phyloP scores from a whole-genome alignment of 2,888 invertebrate genomes.

The Nephrotoma appendiculata region DNA sequence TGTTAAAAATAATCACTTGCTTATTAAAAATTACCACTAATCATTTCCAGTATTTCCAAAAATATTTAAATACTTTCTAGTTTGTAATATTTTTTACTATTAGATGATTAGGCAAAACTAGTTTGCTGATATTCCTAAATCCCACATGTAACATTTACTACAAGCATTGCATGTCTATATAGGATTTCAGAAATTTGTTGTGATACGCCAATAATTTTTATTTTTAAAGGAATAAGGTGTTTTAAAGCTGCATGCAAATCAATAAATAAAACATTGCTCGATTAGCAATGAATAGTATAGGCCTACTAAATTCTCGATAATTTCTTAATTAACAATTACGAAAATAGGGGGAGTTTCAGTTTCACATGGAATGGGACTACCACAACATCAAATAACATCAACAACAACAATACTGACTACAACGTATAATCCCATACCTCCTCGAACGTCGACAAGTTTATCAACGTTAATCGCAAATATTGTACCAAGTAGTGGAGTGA shows the following conservation, averaged over 20 bases:
- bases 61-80: too few relatives aligned
- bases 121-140: too few relatives aligned
- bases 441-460: background rate
- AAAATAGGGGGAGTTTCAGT: background rate
- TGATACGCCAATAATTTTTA: background rate
- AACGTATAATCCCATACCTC: background rate
- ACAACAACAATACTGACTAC: slow-evolving; percentile 6
- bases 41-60: too few relatives aligned
- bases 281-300: background rate
- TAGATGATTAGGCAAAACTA: too few relatives aligned
- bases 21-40: too few relatives aligned
- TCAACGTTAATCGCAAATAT: background rate
- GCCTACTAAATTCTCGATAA: background rate
- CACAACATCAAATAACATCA: background rate
- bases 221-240: background rate
- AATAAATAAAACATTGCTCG: background rate
- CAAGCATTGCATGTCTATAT: background rate
- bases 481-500: background rate
- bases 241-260: background rate
- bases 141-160: too few relatives aligned
- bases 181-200: background rate
- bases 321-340: background rate
- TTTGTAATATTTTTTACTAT: too few relatives aligned
- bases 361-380: background rate
- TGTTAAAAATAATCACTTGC: too few relatives aligned